These are phyloP conservation scores for Penaeus vannamei DNA, from an alignment of 1,140 invertebrate genomes.

Conservation along the genomic window DNA sequence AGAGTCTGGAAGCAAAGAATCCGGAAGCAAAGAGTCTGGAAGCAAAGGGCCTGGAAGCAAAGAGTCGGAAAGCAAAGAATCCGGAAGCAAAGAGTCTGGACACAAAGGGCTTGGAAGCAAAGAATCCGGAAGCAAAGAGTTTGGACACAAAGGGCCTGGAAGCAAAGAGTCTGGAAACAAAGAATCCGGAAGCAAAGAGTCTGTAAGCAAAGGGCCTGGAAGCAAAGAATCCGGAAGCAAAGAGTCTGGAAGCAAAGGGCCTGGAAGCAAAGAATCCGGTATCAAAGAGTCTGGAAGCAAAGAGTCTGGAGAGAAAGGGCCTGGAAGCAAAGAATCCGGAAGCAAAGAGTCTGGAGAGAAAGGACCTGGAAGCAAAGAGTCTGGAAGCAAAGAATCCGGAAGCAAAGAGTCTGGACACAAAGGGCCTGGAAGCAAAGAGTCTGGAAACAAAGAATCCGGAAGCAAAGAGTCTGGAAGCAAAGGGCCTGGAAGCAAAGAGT, in stretches of 20 bases:
- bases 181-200: slow-evolving; percentile 2
- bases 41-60: slow-evolving; percentile 26
- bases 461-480: slow-evolving; percentile 20
- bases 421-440: slow-evolving; percentile 7
- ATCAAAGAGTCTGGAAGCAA: not conserved
- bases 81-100: slow-evolving; percentile 9
- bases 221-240: not conserved
- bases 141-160: not conserved
- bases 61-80: too few species aligned
- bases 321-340: slow-evolving; percentile 33
- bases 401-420: slow-evolving; percentile 5
- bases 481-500: slow-evolving; percentile 13
- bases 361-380: not conserved
- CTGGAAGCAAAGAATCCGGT: not conserved
- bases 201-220: not conserved
- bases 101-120: slow-evolving; percentile 6
- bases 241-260: not conserved
- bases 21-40: slow-evolving; percentile 22
- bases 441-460: slow-evolving; percentile 30
- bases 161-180: slow-evolving; percentile 34
- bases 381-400: slow-evolving; percentile 39
- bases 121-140: slow-evolving; percentile 29
- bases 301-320: too few species aligned
- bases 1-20: slow-evolving; percentile 41
- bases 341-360: slow-evolving; percentile 34